These are phyloP conservation scores for Eupithecia pulchellata DNA, from an alignment of 2,888 invertebrate genomes.

Conservation along the genomic window DNA sequence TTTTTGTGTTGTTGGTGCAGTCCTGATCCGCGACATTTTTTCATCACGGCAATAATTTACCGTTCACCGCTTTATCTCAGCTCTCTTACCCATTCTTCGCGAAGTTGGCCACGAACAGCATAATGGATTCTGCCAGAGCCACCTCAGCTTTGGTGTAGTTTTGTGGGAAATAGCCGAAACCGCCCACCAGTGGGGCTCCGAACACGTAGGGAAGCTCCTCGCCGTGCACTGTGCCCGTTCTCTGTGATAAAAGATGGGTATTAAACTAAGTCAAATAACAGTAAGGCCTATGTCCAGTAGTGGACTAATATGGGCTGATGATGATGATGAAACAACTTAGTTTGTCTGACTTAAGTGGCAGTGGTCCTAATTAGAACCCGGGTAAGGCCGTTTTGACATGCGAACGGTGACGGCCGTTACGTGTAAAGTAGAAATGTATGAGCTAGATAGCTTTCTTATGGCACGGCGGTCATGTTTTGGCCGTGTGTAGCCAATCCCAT, in stretches of 20 bases:
- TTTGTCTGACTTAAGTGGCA: neutral
- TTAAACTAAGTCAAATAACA: neutral
- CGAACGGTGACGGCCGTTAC: too few species aligned
- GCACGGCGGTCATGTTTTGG: too few species aligned
- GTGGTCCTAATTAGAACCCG: neutral
- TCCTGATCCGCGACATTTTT: too few species aligned
- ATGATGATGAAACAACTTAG: too few species aligned
- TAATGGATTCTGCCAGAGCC: conserved; percentile 93
- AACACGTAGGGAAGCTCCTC: conserved; percentile 96
- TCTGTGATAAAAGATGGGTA: conserved; percentile 75
- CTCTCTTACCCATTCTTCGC: conserved; percentile 94
- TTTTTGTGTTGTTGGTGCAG: too few species aligned
- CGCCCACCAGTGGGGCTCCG: conserved; percentile 94
- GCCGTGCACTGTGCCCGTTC: conserved; percentile 96
- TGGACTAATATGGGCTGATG: too few species aligned
- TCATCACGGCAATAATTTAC: neutral
- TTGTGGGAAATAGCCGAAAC: conserved; percentile 92
- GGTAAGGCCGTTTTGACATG: too few species aligned
- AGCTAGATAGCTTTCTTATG: too few species aligned
- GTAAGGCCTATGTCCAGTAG: too few species aligned
- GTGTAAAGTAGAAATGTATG: too few species aligned
- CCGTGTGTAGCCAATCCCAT: too few species aligned
- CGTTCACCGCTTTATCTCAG: neutral
- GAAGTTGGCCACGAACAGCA: conserved; percentile 95
- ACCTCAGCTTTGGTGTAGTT: conserved; percentile 95